Base-by-base conservation (phyloP, 2,797 vertebrate species). In the Ambastaia sidthimunki region DNA sequence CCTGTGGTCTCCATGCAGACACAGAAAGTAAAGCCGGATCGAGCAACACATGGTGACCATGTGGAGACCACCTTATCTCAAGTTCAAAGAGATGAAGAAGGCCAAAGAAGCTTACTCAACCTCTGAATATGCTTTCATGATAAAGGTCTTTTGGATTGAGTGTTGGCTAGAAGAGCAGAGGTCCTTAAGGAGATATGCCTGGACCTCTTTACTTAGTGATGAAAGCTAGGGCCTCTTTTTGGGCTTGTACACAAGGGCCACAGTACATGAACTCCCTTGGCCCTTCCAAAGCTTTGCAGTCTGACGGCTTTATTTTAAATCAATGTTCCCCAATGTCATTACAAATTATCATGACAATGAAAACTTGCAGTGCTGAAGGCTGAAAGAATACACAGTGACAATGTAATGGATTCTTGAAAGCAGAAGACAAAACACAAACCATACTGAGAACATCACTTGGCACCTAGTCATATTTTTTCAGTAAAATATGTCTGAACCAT, bases 41-140 rank as follows among this genome's bases (percentile, higher is more conserved):
- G 52, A 84, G 70, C 87, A 81, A 83, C 87, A 89, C 87, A 87
- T 87, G 85, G 71, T 83, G 52, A 77, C 83, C 88, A 91, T 91
- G 86, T 92, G 89, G 82, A 87, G 80, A 86, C 88, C 89, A 86
- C 86, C 86, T 89, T 92, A 93, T 92, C 92, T 91, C 78, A 89
- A 91, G 88, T 92, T 93, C 91, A 93, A 94, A 93, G 92, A 18
- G 34, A 84, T 84, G 68, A 62, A 83, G 76, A 70, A 82, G 71
- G 85, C 78, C 80, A 74, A 89, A 86, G 82, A 86, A 86, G 81
- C 85, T 92, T 89, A 90, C 87, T 89, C 87, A 91, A 82, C 78
- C 85, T 77, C 67, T 74, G 89, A 90, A 90, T 91, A 91, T 89
- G 89, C 89, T 92, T 93, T 92, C 80, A 90, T 91, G 91, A 92